Evolutionary conservation across 1,140 invertebrate species (phyloP).

Genomic region (Penaeus japonicus): DNA sequence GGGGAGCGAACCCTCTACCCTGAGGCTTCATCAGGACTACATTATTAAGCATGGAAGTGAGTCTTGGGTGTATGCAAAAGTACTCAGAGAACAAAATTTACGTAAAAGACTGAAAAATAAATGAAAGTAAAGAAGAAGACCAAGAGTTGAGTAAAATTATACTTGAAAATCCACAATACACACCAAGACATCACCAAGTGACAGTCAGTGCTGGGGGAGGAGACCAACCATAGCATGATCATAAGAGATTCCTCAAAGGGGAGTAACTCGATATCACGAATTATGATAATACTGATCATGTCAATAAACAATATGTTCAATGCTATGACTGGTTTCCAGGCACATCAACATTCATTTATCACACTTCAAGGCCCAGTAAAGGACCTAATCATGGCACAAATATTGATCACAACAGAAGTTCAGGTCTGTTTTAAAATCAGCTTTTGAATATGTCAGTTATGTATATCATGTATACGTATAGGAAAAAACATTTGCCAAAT

Average conservation of each 20-base stretch:
- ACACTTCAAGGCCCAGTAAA: slow-evolving; percentile 31
- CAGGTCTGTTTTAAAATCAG: not conserved
- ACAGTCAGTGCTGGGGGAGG: slow-evolving; percentile 48
- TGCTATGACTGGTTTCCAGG: slow-evolving; percentile 39
- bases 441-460: not conserved
- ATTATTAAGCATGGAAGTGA: slow-evolving; percentile 33
- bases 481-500: not conserved
- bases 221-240: slow-evolving; percentile 44
- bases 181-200: slow-evolving; percentile 36
- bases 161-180: slow-evolving; percentile 9
- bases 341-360: slow-evolving; percentile 46
- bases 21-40: slow-evolving; percentile 47
- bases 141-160: not conserved
- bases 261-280: slow-evolving; percentile 40
- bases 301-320: slow-evolving; percentile 3
- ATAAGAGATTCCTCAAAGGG: slow-evolving; percentile 40
- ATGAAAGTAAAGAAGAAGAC: not conserved
- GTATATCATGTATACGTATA: too few relatives aligned
- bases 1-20: slow-evolving; percentile 54
- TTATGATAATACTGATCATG: slow-evolving; percentile 46
- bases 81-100: too few relatives aligned
- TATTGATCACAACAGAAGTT: slow-evolving; percentile 21
- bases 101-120: not conserved
- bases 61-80: slow-evolving; percentile 37
- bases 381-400: slow-evolving; percentile 38